phyloP scores from a whole-genome alignment of 2,888 invertebrate genomes.

The Leptura quadrifasciata region DNA sequence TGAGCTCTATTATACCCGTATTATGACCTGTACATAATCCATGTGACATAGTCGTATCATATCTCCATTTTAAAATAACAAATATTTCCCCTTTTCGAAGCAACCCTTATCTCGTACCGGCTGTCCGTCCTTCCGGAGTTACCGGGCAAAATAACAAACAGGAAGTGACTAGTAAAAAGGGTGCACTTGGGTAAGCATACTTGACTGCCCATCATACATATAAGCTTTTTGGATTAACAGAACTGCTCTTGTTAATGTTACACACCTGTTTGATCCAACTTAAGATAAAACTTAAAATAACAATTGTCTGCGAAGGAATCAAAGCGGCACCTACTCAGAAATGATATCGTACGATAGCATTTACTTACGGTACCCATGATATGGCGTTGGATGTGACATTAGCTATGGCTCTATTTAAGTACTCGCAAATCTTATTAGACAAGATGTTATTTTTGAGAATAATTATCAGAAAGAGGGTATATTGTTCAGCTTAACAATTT shows the following conservation, averaged over 20 bases:
- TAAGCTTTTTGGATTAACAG: slow-evolving; percentile 9
- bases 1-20: not conserved
- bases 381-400: too few species aligned
- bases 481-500: too few species aligned
- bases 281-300: not conserved
- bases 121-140: slow-evolving; percentile 33
- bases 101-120: slow-evolving; percentile 37
- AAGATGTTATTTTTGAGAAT: too few species aligned
- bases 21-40: slow-evolving; percentile 13
- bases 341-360: not conserved
- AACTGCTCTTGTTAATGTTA: not conserved
- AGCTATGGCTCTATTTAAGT: too few species aligned
- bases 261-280: slow-evolving; percentile 29
- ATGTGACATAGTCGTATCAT: slow-evolving; percentile 5
- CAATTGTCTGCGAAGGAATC: not conserved
- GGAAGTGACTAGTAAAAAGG: slow-evolving; percentile 44
- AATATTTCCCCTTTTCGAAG: slow-evolving; percentile 11
- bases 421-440: too few species aligned
- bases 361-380: too few species aligned
- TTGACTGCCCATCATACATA: slow-evolving; percentile 33
- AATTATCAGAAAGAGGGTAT: too few species aligned
- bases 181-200: slow-evolving; percentile 34
- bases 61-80: slow-evolving; percentile 27
- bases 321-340: not conserved
- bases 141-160: slow-evolving; percentile 36